Base-by-base conservation (phyloP, 30 jellyfish, hydroid and myxozoan genomes). In the Nemopilema nomurai region DNA sequence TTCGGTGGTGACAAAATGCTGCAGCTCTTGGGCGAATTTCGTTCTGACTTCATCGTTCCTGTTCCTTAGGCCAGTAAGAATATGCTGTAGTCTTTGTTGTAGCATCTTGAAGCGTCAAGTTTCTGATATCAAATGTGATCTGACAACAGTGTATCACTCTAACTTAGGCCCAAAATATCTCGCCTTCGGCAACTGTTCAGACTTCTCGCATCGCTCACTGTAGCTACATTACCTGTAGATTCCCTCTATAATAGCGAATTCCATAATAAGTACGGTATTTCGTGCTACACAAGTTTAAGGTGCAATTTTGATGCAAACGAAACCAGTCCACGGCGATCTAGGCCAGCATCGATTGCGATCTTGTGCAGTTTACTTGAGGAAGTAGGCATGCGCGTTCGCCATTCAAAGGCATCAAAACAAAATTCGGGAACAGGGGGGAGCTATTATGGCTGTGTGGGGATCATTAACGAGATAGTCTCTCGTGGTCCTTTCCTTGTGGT, bases 1-100 rank as follows among this genome's bases (percentile, higher is more conserved):
- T 73, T 92, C 98, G 24, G 98, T 92, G 27, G 98, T 92, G 70
- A 92, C 98, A 72, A 92, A 92, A 71, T 92, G 93, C 75, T 86
- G 96, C 71, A 92, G 72, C 51, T 86, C 96, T 57, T 92, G 96
- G 50, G 96, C 96, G 70, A 19, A 74, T 53, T 84, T 87, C 20
- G 93, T 91, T 27, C 96, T 85, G 22, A 53, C 64, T 49, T 92
- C 96, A 79, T 86, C 98, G 81, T 73, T 86, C 28, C 96, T 84
- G 85, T 87, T 86, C 71, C 87, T 92, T 70, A 92, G 80, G 72
- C 98, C 98, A 16, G 28, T 51, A 30, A 92, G 86, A 49, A 92
- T 87, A 31, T 92, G 94, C 51, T 92, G 93, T 24, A 92, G 80
- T 77, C 98, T 81, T 75, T 86, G 96, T 78, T 92, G 96, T 80